phyloP scores from a whole-genome alignment of 1,140 invertebrate species.

The Heliconius congener region DNA sequence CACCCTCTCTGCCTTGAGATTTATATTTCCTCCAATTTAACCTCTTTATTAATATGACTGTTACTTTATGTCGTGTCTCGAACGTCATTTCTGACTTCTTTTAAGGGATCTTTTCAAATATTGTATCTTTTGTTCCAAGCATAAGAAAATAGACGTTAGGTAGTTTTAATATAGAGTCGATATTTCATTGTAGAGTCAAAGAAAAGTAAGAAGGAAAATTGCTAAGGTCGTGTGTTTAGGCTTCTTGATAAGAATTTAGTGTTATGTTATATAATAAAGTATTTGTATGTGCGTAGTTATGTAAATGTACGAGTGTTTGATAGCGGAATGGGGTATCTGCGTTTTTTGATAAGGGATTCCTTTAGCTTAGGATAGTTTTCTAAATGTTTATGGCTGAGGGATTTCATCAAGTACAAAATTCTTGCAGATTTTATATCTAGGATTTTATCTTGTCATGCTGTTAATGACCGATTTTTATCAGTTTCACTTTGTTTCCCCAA shows the following conservation, averaged over 20 bases:
- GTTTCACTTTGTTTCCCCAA: too few species aligned
- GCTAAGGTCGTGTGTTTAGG: constrained; percentile 45
- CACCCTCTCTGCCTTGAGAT: not conserved
- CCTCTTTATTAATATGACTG: constrained; percentile 22
- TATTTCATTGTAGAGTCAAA: not conserved
- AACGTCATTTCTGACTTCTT: constrained; percentile 48
- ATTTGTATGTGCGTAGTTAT: constrained; percentile 36
- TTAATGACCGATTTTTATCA: too few species aligned
- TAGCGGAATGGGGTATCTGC: constrained; percentile 10
- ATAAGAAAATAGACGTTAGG: not conserved
- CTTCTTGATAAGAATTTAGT: constrained; percentile 48
- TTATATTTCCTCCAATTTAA: constrained; percentile 20
- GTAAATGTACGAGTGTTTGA: constrained; percentile 30
- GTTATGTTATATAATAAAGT: constrained; percentile 43
- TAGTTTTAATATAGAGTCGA: constrained; percentile 15
- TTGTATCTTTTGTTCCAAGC: constrained; percentile 25
- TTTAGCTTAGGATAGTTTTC: not conserved
- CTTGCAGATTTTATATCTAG: not conserved
- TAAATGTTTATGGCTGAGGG: not conserved
- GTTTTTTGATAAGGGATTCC: constrained; percentile 19
- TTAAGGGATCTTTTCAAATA: constrained; percentile 48
- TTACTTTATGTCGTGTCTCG: constrained; percentile 41
- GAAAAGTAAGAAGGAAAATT: constrained; percentile 33
- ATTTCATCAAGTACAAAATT: not conserved
- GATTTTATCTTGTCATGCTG: too few species aligned